These are phyloP conservation scores for Murina feae DNA, from an alignment of 2,113 vertebrate species.

Conservation along the genomic window DNA sequence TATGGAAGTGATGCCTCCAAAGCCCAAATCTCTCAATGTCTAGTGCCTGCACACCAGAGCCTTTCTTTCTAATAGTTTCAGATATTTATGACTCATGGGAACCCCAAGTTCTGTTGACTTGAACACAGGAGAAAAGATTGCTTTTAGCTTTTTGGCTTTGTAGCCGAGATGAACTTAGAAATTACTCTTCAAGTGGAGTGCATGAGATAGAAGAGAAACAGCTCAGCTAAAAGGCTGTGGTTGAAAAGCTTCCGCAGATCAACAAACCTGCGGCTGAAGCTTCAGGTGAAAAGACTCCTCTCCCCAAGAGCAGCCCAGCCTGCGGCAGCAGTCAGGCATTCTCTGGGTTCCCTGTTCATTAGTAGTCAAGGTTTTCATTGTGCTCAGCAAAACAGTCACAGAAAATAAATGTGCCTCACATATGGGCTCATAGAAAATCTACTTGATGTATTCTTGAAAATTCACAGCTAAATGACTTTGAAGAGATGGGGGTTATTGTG, in stretches of 20 bases:
- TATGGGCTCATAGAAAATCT: slow-evolving; percentile 74
- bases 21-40: background rate
- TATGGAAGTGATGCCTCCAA: background rate
- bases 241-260: background rate
- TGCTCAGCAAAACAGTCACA: slow-evolving; percentile 75
- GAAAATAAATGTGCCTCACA: slow-evolving; percentile 70
- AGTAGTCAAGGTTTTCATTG: slow-evolving; percentile 70
- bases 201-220: background rate
- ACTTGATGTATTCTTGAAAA: slow-evolving; percentile 71
- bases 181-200: background rate
- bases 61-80: background rate
- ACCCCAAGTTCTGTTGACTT: background rate
- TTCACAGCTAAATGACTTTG: slow-evolving; percentile 72
- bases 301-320: background rate
- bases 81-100: background rate
- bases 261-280: background rate
- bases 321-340: background rate
- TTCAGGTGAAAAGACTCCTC: slow-evolving; percentile 29
- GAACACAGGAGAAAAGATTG: background rate
- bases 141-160: background rate
- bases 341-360: slow-evolving; percentile 52
- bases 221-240: background rate
- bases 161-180: background rate
- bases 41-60: background rate
- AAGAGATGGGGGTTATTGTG: slow-evolving; percentile 67